Conservation (phyloP, 2,797 vertebrate genomes). For the Triplophysa yarkandensis region DNA sequence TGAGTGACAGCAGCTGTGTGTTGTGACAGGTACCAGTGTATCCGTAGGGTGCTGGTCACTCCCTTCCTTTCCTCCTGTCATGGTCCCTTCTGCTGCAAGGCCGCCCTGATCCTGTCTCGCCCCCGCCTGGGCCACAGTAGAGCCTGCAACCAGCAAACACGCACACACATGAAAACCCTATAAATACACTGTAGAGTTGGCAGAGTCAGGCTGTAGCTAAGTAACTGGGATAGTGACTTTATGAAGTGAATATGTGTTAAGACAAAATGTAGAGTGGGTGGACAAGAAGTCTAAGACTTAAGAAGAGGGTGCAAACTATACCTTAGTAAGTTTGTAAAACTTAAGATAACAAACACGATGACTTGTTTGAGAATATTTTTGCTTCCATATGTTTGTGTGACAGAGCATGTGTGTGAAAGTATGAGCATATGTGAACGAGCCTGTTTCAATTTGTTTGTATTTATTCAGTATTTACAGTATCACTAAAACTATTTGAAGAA, state of each 20-base stretch:
- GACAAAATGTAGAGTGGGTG: conserved; percentile 37
- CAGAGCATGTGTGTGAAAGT: conserved; percentile 51
- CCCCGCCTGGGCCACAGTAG: conserved; percentile 37
- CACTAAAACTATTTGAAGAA: not conserved
- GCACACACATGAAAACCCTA: conserved; percentile 50
- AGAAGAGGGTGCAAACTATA: conserved; percentile 24
- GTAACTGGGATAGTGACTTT: conserved; percentile 49
- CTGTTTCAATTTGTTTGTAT: not conserved
- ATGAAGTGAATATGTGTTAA: conserved; percentile 49
- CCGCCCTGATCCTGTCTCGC: conserved; percentile 43
- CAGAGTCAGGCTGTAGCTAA: conserved; percentile 43
- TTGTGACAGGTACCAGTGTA: conserved; percentile 54
- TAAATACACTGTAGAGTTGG: conserved; percentile 51
- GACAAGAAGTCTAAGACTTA: conserved; percentile 26
- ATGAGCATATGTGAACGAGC: conserved; percentile 46
- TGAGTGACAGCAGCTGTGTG: conserved; percentile 43
- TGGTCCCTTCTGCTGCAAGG: conserved; percentile 38
- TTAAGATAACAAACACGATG: conserved; percentile 49
- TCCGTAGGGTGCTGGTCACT: conserved; percentile 33
- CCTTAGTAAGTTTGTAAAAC: conserved; percentile 7
- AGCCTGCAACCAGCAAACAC: conserved; percentile 33
- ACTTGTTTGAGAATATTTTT: not conserved
- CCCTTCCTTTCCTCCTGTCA: conserved; percentile 39
- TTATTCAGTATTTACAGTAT: not conserved
- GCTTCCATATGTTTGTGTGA: conserved; percentile 33